These are phyloP conservation scores for Echinops telfairi DNA, from an alignment of 2,113 vertebrate genomes.

Conservation along the genomic window DNA sequence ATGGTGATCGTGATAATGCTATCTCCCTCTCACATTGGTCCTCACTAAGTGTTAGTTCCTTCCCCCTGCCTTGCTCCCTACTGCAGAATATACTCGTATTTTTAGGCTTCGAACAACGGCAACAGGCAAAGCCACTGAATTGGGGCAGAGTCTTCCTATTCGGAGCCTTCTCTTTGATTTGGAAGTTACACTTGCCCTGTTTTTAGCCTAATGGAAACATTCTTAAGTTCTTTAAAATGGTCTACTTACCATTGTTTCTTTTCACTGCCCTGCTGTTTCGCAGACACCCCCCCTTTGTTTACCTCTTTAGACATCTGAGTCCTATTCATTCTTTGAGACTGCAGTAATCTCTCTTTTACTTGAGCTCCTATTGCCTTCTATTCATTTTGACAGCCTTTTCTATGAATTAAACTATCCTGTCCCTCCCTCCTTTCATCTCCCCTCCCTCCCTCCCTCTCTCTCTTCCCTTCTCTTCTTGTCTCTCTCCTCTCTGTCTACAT, in stretches of 20 bases:
- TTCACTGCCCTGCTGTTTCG: background rate
- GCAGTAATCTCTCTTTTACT: background rate
- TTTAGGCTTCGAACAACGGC: background rate
- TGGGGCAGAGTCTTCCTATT: background rate
- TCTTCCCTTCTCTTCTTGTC: no score
- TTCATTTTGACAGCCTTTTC: background rate
- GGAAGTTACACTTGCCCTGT: background rate
- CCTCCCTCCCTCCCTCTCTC: no score
- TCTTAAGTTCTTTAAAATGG: background rate
- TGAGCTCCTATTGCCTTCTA: constrained; percentile 9
- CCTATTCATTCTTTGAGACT: background rate
- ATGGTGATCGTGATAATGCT: background rate
- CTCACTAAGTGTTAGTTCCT: background rate
- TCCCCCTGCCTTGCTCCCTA: background rate
- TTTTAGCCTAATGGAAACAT: background rate
- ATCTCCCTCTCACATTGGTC: background rate
- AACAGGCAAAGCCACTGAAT: background rate
- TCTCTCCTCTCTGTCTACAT: background rate
- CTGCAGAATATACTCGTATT: background rate
- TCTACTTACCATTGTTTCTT: background rate
- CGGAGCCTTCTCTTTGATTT: background rate
- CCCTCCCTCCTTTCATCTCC: no score
- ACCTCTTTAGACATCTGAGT: constrained; percentile 11
- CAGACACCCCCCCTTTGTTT: background rate
- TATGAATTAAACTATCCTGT: background rate